Evolutionary conservation across 2,797 vertebrate genomes (phyloP).

Genomic region (Hoplostethus atlanticus): DNA sequence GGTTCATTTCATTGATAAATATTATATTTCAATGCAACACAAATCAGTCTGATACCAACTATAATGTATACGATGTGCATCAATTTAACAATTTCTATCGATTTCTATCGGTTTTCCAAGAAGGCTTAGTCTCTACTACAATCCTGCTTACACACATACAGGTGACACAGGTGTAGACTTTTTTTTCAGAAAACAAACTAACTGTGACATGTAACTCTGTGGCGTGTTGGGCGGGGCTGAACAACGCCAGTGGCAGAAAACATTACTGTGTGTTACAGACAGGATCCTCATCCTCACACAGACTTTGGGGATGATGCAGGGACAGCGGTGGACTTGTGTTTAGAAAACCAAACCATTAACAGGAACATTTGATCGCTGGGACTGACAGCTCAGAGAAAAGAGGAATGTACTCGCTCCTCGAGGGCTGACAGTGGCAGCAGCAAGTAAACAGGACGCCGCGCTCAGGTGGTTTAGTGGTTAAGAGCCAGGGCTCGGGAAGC

Average conservation of each 20-base stretch:
- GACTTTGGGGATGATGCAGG: conserved; percentile 2
- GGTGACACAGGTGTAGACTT: too few species aligned
- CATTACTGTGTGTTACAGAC: conserved; percentile 1
- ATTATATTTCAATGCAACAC: too few species aligned
- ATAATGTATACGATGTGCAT: too few species aligned
- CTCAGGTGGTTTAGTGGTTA: background rate
- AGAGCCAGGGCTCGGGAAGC: background rate
- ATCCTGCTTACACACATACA: too few species aligned
- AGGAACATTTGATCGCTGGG: background rate
- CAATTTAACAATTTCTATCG: too few species aligned
- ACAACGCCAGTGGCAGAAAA: background rate
- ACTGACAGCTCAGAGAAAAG: conserved; percentile 6
- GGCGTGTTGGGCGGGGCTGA: conserved; percentile 31
- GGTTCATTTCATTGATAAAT: too few species aligned
- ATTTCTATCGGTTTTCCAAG: too few species aligned
- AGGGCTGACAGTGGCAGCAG: background rate
- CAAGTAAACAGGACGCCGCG: background rate
- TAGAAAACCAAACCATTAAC: conserved; percentile 11
- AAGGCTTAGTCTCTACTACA: too few species aligned
- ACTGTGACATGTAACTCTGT: conserved; percentile 22
- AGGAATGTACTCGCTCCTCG: background rate
- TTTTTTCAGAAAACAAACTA: background rate
- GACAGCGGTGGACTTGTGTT: background rate
- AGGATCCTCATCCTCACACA: background rate
- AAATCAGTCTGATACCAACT: too few species aligned